Percentiles rank a stretch among this genome's conserved stretches.
phyloP scores from a whole-genome alignment of 2,888 invertebrate species.

The Plebejus melissa region DNA sequence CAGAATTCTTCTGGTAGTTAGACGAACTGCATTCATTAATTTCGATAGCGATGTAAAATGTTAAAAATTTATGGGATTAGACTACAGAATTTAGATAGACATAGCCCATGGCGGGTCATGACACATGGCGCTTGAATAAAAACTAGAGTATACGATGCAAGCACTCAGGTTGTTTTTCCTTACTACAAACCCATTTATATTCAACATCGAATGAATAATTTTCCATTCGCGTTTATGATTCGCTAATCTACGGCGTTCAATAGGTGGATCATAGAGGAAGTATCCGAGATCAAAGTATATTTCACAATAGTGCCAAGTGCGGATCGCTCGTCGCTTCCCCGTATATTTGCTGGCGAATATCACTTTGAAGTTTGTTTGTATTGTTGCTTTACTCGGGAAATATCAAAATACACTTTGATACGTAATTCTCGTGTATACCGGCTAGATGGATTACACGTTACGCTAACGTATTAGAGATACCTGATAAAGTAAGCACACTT shows the following conservation, averaged over 20 bases:
- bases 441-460: neutral
- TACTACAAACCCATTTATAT: neutral
- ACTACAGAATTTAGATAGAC: neutral
- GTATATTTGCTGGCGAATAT: constrained; percentile 8
- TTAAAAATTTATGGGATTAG: no score
- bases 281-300: constrained; percentile 21
- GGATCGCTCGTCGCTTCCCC: constrained; percentile 18
- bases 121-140: no score
- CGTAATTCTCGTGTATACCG: neutral
- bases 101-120: no score
- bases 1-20: neutral
- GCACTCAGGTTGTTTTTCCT: neutral
- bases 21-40: neutral
- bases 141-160: no score
- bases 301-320: constrained; percentile 14
- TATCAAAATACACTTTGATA: constrained; percentile 24
- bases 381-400: constrained; percentile 16
- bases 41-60: neutral
- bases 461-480: neutral
- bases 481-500: neutral
- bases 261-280: constrained; percentile 14
- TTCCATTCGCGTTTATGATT: neutral
- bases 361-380: constrained; percentile 24
- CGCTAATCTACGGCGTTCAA: neutral
- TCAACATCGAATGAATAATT: neutral